phyloP scores from a whole-genome alignment of 2,797 vertebrate species.

The Enteromius fasciolatus region DNA sequence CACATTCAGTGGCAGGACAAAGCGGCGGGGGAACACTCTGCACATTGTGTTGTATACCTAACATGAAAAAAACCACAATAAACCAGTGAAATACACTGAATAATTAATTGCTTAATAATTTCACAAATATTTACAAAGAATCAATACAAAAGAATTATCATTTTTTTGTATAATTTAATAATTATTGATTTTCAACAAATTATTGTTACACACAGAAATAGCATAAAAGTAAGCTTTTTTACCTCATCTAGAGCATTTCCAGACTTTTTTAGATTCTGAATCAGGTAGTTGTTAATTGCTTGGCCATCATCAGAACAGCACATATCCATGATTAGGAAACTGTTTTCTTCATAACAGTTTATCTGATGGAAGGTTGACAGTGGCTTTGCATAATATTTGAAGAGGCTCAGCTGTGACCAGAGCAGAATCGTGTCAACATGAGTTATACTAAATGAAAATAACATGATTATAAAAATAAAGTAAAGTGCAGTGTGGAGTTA shows the following conservation, averaged over 20 bases:
- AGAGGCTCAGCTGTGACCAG: constrained; percentile 73
- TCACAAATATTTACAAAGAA: neutral
- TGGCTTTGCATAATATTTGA: constrained; percentile 76
- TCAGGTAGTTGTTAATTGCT: constrained; percentile 73
- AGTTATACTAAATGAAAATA: neutral
- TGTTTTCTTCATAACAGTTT: constrained; percentile 87
- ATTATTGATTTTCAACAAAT: neutral
- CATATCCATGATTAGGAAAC: constrained; percentile 85
- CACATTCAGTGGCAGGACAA: constrained; percentile 84
- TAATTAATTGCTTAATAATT: neutral
- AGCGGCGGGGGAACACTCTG: constrained; percentile 83
- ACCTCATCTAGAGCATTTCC: constrained; percentile 80
- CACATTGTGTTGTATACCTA: constrained; percentile 80
- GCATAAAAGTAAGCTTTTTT: constrained; percentile 2
- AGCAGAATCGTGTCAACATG: neutral
- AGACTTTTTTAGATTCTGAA: constrained; percentile 85
- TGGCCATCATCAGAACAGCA: constrained; percentile 85
- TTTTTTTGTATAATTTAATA: neutral
- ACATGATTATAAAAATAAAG: neutral
- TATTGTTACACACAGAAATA: neutral
- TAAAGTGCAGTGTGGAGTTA: neutral
- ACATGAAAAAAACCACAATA: neutral
- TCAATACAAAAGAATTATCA: neutral
- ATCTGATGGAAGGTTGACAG: constrained; percentile 88
- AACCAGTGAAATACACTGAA: neutral